These are phyloP conservation scores for Amblyjoppa fuscipennis DNA, from an alignment of 2,888 invertebrate genomes.

Conservation along the genomic window DNA sequence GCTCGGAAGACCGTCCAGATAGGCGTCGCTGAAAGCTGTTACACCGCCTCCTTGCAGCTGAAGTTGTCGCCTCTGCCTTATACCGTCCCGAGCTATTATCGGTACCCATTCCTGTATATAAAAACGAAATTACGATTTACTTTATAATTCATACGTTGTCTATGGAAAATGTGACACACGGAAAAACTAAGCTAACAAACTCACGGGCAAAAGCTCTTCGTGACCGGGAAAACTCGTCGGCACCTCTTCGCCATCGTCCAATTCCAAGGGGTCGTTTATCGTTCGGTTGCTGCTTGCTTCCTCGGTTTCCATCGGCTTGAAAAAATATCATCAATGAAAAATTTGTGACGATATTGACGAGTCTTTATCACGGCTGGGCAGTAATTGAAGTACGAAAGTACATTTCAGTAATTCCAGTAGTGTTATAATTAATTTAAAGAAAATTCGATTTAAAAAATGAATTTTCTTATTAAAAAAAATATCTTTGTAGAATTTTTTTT, in stretches of 20 bases:
- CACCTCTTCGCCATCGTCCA: constrained; percentile 78
- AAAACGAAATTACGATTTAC: background rate
- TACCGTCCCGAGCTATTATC: constrained; percentile 93
- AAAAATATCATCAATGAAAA: constrained; percentile 17
- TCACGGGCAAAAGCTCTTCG: constrained; percentile 80
- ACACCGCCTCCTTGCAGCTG: constrained; percentile 77
- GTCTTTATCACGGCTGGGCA: no score
- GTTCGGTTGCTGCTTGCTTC: constrained; percentile 82
- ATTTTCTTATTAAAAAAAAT: no score
- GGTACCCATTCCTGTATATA: constrained; percentile 92
- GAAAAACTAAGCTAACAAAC: constrained; percentile 43
- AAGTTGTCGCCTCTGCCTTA: constrained; percentile 89
- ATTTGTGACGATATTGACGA: background rate
- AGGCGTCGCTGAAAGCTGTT: constrained; percentile 94
- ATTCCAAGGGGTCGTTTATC: constrained; percentile 72
- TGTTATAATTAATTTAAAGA: no score
- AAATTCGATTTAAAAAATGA: no score
- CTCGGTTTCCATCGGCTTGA: constrained; percentile 87
- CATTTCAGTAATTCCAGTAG: no score
- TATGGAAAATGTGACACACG: background rate
- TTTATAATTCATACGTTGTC: background rate
- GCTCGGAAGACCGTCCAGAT: constrained; percentile 95
- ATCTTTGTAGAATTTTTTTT: no score
- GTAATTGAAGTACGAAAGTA: no score
- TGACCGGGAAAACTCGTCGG: constrained; percentile 81